Percentiles rank a stretch among this genome's conserved stretches.
Conservation (phyloP, 2,113 vertebrate species). For the Gadus chalcogrammus region DNA sequence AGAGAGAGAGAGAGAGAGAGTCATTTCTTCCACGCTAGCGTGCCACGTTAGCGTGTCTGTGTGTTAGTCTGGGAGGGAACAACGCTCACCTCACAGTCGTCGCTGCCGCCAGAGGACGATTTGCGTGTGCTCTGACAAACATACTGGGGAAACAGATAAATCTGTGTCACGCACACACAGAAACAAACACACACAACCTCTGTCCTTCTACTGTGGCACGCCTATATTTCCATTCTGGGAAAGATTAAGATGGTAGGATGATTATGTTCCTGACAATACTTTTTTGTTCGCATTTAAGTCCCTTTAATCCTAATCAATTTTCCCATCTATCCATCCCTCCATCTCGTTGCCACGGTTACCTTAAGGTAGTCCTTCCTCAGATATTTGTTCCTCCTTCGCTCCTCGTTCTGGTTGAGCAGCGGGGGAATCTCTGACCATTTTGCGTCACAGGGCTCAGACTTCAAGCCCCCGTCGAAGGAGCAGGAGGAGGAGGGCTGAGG, state of each 20-base stretch:
- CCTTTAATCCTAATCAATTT: too few relatives aligned
- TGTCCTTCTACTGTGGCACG: too few relatives aligned
- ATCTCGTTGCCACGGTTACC: slow-evolving; percentile 65
- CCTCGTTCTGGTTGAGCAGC: slow-evolving; percentile 90
- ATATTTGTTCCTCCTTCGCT: slow-evolving; percentile 90
- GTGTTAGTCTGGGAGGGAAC: not conserved
- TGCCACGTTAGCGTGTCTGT: too few relatives aligned
- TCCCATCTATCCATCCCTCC: too few relatives aligned
- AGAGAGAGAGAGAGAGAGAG: too few relatives aligned
- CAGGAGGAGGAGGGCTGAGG: slow-evolving; percentile 68
- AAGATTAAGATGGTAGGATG: too few relatives aligned
- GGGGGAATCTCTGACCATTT: slow-evolving; percentile 87
- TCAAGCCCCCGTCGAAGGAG: slow-evolving; percentile 79
- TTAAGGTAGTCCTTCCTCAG: slow-evolving; percentile 95
- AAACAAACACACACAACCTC: not conserved
- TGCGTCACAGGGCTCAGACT: slow-evolving; percentile 76
- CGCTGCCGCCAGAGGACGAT: slow-evolving; percentile 83
- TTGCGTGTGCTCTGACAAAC: slow-evolving; percentile 82
- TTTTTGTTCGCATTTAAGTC: too few relatives aligned
- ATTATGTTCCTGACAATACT: too few relatives aligned
- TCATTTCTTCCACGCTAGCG: too few relatives aligned
- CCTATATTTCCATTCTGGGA: too few relatives aligned
- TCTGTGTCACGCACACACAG: not conserved
- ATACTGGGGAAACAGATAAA: slow-evolving; percentile 53
- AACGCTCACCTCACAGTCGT: slow-evolving; percentile 83